Conservation (phyloP, 2,797 vertebrate species). For the Nasua narica region DNA sequence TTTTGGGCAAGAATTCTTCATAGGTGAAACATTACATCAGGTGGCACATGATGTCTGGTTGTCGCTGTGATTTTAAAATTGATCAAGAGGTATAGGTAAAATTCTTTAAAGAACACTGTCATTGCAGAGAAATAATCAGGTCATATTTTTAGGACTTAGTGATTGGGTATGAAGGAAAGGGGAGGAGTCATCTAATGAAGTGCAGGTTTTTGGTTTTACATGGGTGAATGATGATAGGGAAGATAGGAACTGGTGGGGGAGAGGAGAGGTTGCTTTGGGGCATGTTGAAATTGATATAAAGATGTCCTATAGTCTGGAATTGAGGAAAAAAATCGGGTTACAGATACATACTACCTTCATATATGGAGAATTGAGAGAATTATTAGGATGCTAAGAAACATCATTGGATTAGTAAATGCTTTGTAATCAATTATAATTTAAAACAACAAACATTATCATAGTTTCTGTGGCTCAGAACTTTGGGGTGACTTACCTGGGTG, state of each 20-base stretch:
- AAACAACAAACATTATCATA: not conserved
- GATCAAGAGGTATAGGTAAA: not conserved
- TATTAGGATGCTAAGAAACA: not conserved
- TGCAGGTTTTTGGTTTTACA: not conserved
- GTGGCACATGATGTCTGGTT: not conserved
- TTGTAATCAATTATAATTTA: not conserved
- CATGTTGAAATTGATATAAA: not conserved
- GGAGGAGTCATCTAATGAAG: not conserved
- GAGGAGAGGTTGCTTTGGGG: not conserved
- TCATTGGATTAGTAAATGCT: not conserved
- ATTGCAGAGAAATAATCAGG: not conserved
- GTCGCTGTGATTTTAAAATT: slow-evolving; percentile 6
- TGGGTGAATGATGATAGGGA: not conserved
- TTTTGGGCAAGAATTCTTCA: not conserved
- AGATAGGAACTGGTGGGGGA: not conserved
- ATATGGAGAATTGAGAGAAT: not conserved
- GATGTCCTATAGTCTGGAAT: not conserved
- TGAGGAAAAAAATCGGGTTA: not conserved
- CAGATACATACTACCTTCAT: not conserved
- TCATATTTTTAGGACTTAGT: not conserved
- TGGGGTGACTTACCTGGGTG: not conserved
- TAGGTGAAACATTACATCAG: not conserved
- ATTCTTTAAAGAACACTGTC: not conserved
- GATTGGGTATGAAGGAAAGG: not conserved
- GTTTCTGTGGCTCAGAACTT: not conserved